Evolutionary conservation across 2,888 invertebrate species (phyloP), one percentile per base, ranked within the genome.

Genomic region (Leptinotarsa tumamoca): DNA sequence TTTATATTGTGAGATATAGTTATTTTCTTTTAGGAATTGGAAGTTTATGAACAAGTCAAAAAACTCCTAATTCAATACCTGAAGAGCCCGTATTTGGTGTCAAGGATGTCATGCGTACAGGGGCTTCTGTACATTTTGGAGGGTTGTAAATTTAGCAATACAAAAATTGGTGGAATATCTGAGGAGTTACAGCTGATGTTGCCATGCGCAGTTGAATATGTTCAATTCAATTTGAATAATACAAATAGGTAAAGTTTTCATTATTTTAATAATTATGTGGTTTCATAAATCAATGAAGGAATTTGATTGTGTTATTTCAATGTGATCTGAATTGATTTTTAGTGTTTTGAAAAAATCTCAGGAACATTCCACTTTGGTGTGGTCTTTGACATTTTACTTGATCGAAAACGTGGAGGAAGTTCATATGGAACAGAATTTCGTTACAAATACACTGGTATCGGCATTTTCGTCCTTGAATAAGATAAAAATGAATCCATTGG

Each of bases 371-470:
- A 89, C 94, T 80, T 89, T 93, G 68, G 90, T 95, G 84, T 95
- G 95, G 94, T 91, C 94, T 49, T 87, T 94, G 68, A 92, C 93
- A 69, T 95, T 95, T 88, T 94, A 93, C 87, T 88, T 95, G 76
- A 90, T 95, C 83, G 95, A 95, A 88, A 92, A 93, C 85, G 89
- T 93, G 52, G 92, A 93, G 79, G 93, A 94, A 84, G 89, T 90
- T 72, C 91, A 91, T 79, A 89, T 91, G 71, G 92, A 92, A 79
- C 88, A 90, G 66, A 91, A 91, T 87, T 89, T 91, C 83, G 88
- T 91, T 73, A 89, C 90, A 23, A 90, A 90, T 73, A 90, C 92
- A 66, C 87, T 93, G 79, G 91, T 92, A 83, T 87, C 90, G 67
- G 92, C 92, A 49, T 90, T 77, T 58, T 51, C 67, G 43, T 68